Evolutionary conservation across 2,113 vertebrate species (phyloP).

Genomic region (Anguilla rostrata): DNA sequence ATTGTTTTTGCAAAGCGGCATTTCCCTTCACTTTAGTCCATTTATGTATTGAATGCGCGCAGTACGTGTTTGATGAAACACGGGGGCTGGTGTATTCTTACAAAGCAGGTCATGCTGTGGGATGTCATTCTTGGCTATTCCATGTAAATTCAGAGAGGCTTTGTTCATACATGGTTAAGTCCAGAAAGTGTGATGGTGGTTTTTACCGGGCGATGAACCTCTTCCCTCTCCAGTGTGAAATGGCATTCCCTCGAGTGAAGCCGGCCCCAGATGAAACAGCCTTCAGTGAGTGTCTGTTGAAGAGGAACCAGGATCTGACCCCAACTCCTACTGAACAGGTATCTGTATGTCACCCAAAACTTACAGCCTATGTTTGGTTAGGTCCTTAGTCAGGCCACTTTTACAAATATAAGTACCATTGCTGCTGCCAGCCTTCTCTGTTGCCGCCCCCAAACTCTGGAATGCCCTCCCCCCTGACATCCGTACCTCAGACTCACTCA

Average conservation of each 20-base stretch:
- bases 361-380: neutral
- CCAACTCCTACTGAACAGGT: conserved; percentile 91
- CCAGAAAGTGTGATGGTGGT: neutral
- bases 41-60: neutral
- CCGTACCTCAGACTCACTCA: too few species aligned
- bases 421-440: too few species aligned
- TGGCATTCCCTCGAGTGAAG: conserved; percentile 95
- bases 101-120: neutral
- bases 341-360: neutral
- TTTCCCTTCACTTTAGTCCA: neutral
- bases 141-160: neutral
- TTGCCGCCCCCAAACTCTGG: too few species aligned
- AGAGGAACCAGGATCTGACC: conserved; percentile 93
- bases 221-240: conserved; percentile 81
- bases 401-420: too few species aligned
- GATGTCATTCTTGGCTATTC: neutral
- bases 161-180: neutral
- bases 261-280: conserved; percentile 83
- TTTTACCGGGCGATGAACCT: too few species aligned
- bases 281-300: conserved; percentile 90
- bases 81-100: neutral
- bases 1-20: neutral
- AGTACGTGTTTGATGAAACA: neutral
- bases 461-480: too few species aligned
- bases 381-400: too few species aligned